Evolutionary conservation across 2,888 invertebrate genomes (phyloP).

Genomic region (Nephrotoma appendiculata): DNA sequence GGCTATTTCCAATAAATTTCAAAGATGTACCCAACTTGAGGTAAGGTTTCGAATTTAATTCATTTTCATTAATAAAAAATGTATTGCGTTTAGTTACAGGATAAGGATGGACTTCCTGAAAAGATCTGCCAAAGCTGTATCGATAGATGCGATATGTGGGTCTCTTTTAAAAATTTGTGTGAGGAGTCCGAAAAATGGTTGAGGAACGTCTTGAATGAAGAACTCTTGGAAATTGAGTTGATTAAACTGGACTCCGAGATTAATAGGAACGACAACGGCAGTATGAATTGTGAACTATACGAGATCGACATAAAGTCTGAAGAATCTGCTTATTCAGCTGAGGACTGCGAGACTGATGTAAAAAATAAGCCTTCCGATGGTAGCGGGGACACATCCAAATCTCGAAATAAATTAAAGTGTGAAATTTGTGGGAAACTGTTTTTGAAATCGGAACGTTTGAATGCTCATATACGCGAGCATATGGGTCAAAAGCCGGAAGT

Average conservation of each 20-base stretch:
- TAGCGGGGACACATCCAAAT: not conserved
- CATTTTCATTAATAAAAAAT: not conserved
- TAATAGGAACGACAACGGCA: not conserved
- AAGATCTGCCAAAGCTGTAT: slow-evolving; percentile 33
- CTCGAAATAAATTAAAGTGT: slow-evolving; percentile 4
- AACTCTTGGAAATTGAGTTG: slow-evolving; percentile 24
- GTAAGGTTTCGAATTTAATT: not conserved
- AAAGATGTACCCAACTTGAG: slow-evolving; percentile 1
- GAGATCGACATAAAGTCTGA: not conserved
- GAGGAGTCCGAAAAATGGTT: slow-evolving; percentile 32
- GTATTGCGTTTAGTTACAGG: slow-evolving; percentile 25
- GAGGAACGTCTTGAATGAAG: slow-evolving; percentile 23
- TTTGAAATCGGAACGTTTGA: slow-evolving; percentile 7
- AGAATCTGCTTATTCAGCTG: not conserved
- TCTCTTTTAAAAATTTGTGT: slow-evolving; percentile 33
- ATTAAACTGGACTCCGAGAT: not conserved
- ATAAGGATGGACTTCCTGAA: slow-evolving; percentile 30
- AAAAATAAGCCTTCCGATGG: not conserved
- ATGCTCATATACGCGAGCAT: slow-evolving; percentile 11
- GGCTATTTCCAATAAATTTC: not conserved
- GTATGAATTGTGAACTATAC: not conserved
- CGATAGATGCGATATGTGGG: slow-evolving; percentile 30
- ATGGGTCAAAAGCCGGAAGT: slow-evolving; percentile 12
- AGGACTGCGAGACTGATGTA: not conserved
- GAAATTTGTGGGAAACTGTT: slow-evolving; percentile 8